These are phyloP conservation scores for human DNA, from an alignment of 2,113 vertebrate genomes.

Conservation along the genomic window GRCh38 chr5:174457501-174458000, in stretches of 20 bases:
- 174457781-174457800: background rate
- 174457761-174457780: background rate
- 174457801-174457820: background rate
- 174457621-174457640: background rate
- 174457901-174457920: background rate
- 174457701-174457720: background rate
- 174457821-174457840: background rate
- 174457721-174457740: background rate
- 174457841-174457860: background rate
- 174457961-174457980: fast-evolving
- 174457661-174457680: background rate
- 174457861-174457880: background rate
- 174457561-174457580: too few species aligned
- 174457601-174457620: background rate
- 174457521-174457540: background rate
- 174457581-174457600: background rate
- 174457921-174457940: background rate
- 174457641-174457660: background rate
- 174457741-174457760: background rate
- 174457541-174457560: background rate
- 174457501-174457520: background rate
- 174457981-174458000: background rate
- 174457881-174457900: background rate
- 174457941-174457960: background rate
- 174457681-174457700: background rate